These are phyloP conservation scores for Troides oblongomaculatus DNA, from an alignment of 2,888 invertebrate species.

Conservation along the genomic window DNA sequence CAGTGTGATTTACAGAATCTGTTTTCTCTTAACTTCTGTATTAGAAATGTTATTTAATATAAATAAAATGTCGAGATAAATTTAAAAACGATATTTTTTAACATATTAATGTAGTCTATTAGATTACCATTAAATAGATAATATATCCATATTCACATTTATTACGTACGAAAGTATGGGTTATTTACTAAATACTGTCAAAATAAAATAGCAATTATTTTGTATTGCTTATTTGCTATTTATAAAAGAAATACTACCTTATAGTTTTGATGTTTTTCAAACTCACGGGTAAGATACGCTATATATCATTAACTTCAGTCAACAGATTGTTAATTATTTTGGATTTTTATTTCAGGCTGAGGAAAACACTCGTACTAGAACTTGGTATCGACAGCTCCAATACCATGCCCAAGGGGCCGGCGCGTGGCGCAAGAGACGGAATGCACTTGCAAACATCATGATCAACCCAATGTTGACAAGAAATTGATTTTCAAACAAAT, in stretches of 20 bases:
- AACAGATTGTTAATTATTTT: not conserved
- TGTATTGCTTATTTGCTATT: not conserved
- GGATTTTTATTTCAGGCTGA: conserved; percentile 86
- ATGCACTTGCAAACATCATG: conserved; percentile 98
- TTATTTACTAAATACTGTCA: not conserved
- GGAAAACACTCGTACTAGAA: conserved; percentile 90
- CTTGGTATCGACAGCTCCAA: conserved; percentile 94
- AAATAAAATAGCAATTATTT: conserved; percentile 1
- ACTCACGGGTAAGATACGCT: not conserved
- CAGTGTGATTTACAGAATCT: no score
- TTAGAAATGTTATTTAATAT: no score
- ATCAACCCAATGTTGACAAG: conserved; percentile 89
- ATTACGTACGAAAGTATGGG: no score
- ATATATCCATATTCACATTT: no score
- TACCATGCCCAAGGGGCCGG: conserved; percentile 95
- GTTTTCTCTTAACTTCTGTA: no score
- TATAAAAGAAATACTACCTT: not conserved
- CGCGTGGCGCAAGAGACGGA: conserved; percentile 93
- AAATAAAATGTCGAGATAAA: no score
- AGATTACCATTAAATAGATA: no score
- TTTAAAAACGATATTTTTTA: no score
- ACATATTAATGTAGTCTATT: no score
- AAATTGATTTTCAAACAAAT: conserved; percentile 45
- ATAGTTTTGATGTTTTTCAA: not conserved
- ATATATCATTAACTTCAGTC: not conserved